These are phyloP conservation scores for Myopa testacea DNA, from an alignment of 2,888 invertebrate species.

Conservation along the genomic window DNA sequence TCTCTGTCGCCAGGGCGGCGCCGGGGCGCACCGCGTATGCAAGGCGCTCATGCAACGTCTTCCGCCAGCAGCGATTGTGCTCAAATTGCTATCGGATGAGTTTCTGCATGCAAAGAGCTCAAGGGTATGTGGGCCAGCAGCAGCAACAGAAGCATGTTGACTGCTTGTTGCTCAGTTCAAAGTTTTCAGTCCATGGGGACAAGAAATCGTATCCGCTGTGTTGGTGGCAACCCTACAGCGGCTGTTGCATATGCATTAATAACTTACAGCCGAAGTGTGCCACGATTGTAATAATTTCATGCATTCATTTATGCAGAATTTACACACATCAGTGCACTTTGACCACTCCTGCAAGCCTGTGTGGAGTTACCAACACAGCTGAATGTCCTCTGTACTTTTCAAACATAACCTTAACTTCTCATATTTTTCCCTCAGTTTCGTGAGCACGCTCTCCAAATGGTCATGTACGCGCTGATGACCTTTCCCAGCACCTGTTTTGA, in stretches of 20 bases:
- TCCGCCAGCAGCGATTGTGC: slow-evolving; percentile 67
- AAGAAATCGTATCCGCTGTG: neutral
- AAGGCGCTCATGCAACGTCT: slow-evolving; percentile 69
- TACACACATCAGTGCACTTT: neutral
- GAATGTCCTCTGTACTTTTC: neutral
- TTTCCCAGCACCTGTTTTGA: slow-evolving; percentile 84
- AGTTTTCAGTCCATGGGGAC: neutral
- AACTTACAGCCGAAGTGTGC: slow-evolving; percentile 35
- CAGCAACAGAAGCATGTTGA: neutral
- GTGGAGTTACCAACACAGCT: neutral
- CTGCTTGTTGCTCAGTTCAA: slow-evolving; percentile 32
- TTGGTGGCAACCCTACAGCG: neutral
- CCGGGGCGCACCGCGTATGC: slow-evolving; percentile 67
- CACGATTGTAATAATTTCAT: slow-evolving; percentile 43
- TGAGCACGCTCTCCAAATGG: slow-evolving; percentile 80
- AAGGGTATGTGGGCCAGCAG: slow-evolving; percentile 58
- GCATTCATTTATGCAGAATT: neutral
- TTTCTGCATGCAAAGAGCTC: slow-evolving; percentile 68
- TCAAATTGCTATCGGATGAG: slow-evolving; percentile 66
- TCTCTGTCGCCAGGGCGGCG: slow-evolving; percentile 66
- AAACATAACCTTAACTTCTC: neutral
- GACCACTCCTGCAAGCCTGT: neutral
- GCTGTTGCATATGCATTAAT: slow-evolving; percentile 26
- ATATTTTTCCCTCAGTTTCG: slow-evolving; percentile 70
- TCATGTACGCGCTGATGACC: slow-evolving; percentile 81